Evolutionary conservation across 2,113 vertebrate genomes (phyloP).

Genomic region (Vimba vimba): DNA sequence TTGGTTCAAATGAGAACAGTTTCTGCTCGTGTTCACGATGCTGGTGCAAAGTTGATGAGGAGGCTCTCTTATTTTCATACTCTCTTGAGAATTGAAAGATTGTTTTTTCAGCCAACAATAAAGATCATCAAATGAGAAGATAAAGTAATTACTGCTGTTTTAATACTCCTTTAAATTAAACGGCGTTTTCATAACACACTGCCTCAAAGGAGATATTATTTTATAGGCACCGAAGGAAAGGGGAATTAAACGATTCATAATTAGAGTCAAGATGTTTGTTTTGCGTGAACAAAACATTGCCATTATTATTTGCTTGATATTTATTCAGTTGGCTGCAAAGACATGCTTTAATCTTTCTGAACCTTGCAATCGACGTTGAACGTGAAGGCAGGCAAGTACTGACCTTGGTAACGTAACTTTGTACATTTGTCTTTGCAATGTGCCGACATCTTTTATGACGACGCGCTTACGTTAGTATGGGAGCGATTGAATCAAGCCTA

Average conservation of each 20-base stretch:
- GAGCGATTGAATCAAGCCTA: neutral
- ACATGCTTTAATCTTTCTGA: neutral
- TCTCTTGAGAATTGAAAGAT: conserved; percentile 72
- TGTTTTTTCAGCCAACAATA: conserved; percentile 70
- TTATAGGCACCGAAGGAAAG: conserved; percentile 65
- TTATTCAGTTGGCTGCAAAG: conserved; percentile 13
- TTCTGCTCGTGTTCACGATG: conserved; percentile 43
- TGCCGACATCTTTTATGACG: neutral
- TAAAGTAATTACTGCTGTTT: conserved; percentile 75
- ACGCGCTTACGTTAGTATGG: neutral
- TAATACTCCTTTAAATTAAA: conserved; percentile 79
- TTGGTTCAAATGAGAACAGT: conserved; percentile 75
- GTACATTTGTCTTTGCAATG: neutral
- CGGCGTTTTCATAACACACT: conserved; percentile 69
- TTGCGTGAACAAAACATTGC: conserved; percentile 51
- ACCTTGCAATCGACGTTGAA: neutral
- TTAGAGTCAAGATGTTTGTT: conserved; percentile 69
- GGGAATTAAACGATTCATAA: conserved; percentile 66
- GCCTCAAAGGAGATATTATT: conserved; percentile 66
- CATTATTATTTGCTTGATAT: conserved; percentile 31
- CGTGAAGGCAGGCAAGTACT: neutral
- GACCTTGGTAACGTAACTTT: neutral
- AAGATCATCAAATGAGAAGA: conserved; percentile 75
- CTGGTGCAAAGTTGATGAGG: conserved; percentile 58
- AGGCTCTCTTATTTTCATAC: conserved; percentile 69